phyloP scores from a whole-genome alignment of 2,113 vertebrate genomes.

The Mormyrus iriodes region DNA sequence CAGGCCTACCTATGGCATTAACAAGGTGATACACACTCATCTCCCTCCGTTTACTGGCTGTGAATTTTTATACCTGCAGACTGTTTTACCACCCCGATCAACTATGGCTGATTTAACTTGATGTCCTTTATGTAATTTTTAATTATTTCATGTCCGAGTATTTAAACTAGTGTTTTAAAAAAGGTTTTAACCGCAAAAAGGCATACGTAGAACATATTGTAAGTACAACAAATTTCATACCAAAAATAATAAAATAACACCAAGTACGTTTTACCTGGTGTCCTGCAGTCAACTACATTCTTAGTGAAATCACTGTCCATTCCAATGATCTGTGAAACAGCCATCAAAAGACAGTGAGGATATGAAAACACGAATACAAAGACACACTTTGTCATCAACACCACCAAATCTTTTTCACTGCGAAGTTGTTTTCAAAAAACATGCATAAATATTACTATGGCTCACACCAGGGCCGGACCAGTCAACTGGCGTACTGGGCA shows the following conservation, averaged over 20 bases:
- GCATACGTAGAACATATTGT: too few relatives aligned
- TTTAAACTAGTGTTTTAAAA: background rate
- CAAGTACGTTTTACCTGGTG: constrained; percentile 39
- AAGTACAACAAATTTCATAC: background rate
- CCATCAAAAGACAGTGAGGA: constrained; percentile 19
- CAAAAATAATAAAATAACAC: background rate
- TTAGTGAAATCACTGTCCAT: constrained; percentile 63
- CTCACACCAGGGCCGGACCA: too few relatives aligned
- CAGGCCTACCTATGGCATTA: background rate
- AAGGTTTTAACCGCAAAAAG: background rate
- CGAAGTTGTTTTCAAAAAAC: background rate
- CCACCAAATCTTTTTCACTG: background rate
- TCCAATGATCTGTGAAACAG: constrained; percentile 51
- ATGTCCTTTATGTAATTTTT: too few relatives aligned
- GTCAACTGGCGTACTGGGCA: too few relatives aligned
- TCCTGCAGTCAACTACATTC: constrained; percentile 46
- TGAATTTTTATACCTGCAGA: background rate
- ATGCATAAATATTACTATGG: background rate
- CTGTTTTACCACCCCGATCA: too few relatives aligned
- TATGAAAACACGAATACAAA: background rate
- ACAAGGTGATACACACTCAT: background rate
- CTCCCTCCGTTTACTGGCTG: background rate
- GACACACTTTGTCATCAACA: background rate
- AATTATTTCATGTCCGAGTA: too few relatives aligned
- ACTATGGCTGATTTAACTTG: too few relatives aligned